Evolutionary conservation across 2,797 vertebrate species (phyloP).

Genomic region (Tenualosa thibaudeaui): DNA sequence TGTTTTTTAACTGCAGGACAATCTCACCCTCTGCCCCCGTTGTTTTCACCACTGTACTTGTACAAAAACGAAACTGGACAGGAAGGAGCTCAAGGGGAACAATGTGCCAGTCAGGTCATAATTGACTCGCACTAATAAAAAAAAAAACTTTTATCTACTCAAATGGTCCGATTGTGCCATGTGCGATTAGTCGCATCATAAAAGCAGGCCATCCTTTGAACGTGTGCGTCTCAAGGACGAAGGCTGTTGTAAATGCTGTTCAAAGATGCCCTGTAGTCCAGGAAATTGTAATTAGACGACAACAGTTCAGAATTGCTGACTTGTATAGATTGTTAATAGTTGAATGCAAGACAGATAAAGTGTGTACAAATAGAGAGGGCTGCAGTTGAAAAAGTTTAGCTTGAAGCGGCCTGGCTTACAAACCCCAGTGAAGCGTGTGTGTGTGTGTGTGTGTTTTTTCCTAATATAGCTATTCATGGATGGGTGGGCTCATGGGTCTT

Average conservation of each 20-base stretch:
- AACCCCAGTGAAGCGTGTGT: not conserved
- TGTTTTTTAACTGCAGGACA: not conserved
- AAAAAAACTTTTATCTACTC: conserved; percentile 2
- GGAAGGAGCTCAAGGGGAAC: not conserved
- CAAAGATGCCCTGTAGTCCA: not conserved
- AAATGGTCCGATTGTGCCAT: not conserved
- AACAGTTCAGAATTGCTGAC: not conserved
- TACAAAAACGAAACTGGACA: not conserved
- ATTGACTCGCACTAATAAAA: conserved; percentile 7
- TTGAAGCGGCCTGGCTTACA: not conserved
- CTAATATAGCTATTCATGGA: not conserved
- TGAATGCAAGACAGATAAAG: not conserved
- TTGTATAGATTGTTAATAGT: not conserved
- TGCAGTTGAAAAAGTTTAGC: not conserved
- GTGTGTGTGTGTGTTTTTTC: too few relatives aligned
- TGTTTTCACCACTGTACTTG: not conserved
- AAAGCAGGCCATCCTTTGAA: not conserved
- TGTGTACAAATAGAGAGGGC: not conserved
- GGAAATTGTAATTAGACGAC: not conserved
- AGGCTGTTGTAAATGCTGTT: not conserved
- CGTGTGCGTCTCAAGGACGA: not conserved
- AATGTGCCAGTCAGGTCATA: conserved; percentile 2
- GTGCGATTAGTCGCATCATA: not conserved
- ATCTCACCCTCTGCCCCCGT: not conserved
- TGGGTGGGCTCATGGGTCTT: not conserved